Percentiles rank a stretch among this genome's conserved stretches.
phyloP scores from a whole-genome alignment of 1,140 invertebrate genomes.

The Anoplolepis gracilipes region DNA sequence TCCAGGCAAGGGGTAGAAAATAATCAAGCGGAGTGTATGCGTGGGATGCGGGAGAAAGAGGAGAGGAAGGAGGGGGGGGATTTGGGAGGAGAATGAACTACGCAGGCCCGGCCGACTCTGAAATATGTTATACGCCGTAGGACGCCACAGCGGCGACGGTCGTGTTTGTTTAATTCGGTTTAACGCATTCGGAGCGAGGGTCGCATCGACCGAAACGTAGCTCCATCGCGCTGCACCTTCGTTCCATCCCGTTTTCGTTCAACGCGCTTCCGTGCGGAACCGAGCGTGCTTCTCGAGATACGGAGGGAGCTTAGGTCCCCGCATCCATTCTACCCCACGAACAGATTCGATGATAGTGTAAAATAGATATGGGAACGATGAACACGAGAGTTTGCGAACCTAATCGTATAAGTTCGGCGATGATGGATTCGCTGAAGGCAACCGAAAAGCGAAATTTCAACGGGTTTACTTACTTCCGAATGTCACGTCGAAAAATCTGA shows the following conservation, averaged over 20 bases:
- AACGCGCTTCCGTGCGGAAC: constrained; percentile 43
- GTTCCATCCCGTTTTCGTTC: not conserved
- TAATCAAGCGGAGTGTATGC: constrained; percentile 50
- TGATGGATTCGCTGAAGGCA: constrained; percentile 36
- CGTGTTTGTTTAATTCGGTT: constrained; percentile 72
- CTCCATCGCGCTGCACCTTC: not conserved
- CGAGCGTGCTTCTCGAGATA: constrained; percentile 44
- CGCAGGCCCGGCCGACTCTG: constrained; percentile 44
- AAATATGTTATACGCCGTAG: constrained; percentile 64
- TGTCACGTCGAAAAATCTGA: not conserved
- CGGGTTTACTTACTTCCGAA: constrained; percentile 1
- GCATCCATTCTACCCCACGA: constrained; percentile 6
- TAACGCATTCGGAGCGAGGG: constrained; percentile 49
- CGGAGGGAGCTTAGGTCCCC: constrained; percentile 8
- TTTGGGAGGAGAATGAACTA: constrained; percentile 32
- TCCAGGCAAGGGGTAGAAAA: constrained; percentile 53
- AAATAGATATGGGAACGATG: constrained; percentile 49
- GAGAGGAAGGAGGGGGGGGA: too few relatives aligned
- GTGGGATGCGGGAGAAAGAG: not conserved
- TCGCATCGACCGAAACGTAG: constrained; percentile 55
- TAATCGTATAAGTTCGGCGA: constrained; percentile 46
- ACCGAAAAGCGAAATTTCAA: not conserved
- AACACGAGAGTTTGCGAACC: constrained; percentile 43
- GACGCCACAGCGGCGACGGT: constrained; percentile 36
- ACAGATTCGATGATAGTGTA: constrained; percentile 50